Evolutionary conservation across 2,113 vertebrate species (phyloP), one percentile per base, ranked within the genome.

Genomic region (Cardinalis cardinalis): DNA sequence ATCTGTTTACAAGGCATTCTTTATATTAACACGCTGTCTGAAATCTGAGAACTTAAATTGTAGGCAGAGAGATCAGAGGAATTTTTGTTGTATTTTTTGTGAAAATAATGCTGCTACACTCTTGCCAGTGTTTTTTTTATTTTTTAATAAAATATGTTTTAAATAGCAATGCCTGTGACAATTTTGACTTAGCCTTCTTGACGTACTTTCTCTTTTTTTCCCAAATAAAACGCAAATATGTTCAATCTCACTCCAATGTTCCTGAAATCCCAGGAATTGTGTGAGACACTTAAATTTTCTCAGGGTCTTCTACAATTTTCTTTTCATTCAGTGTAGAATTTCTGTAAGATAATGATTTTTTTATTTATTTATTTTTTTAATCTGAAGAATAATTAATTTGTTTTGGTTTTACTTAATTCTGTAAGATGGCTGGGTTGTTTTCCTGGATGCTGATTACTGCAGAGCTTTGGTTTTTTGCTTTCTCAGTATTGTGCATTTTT

Each of bases 1-100:
- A 71, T 83, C 86, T 94, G 86, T 94, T 93, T 89, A 82, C 44
- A 81, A 92, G 81, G 78, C 90, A 61, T 66, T 60, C 72, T 58
- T 82, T 48, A 2, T 34, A 53, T 64, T 90, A 79, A 76, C 72
- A 84, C 56, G 18, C 59, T 68, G 20, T 61, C 66, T 88, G 76
- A 53, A 76, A 61, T 65, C 72, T 43, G 48, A 82, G 58, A 72
- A 25, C 11, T 40, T 89, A 40, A 80, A 70, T 73, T 87, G 51
- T 69, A 2, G 17, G n/a, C 3, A 2, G 65, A 77, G 52, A 78
- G 20, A 69, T 89, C 41, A 71, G 36, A 66, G 34, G 21, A 18
- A 12, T 28, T 59, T 71, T 87, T 6, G 23, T 68, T 68, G 14
- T 32, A 14, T 24, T 58, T 72, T 68, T 73, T 68, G n/a, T 84